Evolutionary conservation across 2,888 invertebrate species (phyloP).

Genomic region (Rhorus exstirpatorius): DNA sequence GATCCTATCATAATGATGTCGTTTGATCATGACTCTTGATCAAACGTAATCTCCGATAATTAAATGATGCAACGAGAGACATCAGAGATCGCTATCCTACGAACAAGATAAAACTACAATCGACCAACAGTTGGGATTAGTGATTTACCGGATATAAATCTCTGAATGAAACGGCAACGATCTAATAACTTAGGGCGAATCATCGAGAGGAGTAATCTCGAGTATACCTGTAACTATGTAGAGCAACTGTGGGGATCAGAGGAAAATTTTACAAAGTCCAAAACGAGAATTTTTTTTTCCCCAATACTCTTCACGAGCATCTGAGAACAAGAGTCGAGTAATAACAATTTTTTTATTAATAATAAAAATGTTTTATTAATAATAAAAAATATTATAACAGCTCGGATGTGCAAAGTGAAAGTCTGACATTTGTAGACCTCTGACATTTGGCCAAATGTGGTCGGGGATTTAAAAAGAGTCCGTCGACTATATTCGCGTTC

Average conservation of each 20-base stretch:
- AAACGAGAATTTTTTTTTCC: no score
- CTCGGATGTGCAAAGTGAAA: neutral
- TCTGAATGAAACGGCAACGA: no score
- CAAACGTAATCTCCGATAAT: constrained; percentile 35
- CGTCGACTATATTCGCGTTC: neutral
- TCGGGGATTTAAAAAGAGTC: neutral
- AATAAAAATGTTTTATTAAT: no score
- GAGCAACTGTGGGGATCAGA: no score
- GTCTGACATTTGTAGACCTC: neutral
- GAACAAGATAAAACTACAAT: neutral
- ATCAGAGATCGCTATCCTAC: neutral
- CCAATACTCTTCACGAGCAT: no score
- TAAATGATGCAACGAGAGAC: neutral
- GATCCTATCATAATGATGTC: neutral
- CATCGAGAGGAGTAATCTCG: no score
- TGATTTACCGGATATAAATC: no score
- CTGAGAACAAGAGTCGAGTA: no score
- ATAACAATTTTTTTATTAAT: neutral
- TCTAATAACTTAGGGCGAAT: no score
- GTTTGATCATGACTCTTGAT: neutral
- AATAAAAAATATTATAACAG: no score
- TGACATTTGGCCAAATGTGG: constrained; percentile 7
- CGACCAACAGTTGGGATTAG: neutral
- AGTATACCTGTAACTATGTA: no score
- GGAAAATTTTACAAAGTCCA: no score